Percentiles rank a stretch among this genome's conserved stretches.
phyloP scores from a whole-genome alignment of 30 jellyfish, hydroid and myxozoan species.

The Pseudorhiza aurosa region DNA sequence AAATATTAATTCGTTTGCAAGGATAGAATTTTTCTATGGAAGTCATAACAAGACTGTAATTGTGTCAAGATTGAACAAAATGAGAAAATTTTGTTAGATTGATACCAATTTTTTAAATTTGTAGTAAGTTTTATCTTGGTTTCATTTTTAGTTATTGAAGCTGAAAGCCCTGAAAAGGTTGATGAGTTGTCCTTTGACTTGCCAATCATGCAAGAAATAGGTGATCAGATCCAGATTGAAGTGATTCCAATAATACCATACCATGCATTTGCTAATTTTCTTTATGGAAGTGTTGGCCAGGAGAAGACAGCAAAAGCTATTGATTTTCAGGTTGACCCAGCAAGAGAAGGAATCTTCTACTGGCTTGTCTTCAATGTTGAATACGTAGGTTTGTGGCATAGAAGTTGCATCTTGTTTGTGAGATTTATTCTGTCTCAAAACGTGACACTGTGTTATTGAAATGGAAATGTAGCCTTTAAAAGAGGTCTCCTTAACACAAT shows the following conservation, averaged over 20 bases:
- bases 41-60: too few species aligned
- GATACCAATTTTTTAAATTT: too few species aligned
- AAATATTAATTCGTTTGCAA: too few species aligned
- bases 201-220: constrained; percentile 66
- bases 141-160: constrained; percentile 56
- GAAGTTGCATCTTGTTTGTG: too few species aligned
- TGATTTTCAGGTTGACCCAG: constrained; percentile 21
- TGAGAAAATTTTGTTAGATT: too few species aligned
- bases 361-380: constrained; percentile 62
- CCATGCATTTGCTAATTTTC: constrained; percentile 58
- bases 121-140: too few species aligned
- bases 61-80: too few species aligned
- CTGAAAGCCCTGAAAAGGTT: constrained; percentile 50
- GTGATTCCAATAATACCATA: constrained; percentile 64
- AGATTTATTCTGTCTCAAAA: too few species aligned
- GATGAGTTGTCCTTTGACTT: constrained; percentile 49
- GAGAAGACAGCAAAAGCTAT: constrained; percentile 12
- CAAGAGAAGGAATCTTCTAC: constrained; percentile 64
- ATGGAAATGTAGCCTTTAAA: too few species aligned
- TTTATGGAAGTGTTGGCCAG: constrained; percentile 31
- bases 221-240: constrained; percentile 63
- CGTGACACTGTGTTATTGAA: too few species aligned
- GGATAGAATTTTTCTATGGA: too few species aligned
- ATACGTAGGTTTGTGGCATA: constrained; percentile 43
- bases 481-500: too few species aligned